Conservation (phyloP, 2,113 vertebrate genomes). For the Tychaedon coryphoeus region DNA sequence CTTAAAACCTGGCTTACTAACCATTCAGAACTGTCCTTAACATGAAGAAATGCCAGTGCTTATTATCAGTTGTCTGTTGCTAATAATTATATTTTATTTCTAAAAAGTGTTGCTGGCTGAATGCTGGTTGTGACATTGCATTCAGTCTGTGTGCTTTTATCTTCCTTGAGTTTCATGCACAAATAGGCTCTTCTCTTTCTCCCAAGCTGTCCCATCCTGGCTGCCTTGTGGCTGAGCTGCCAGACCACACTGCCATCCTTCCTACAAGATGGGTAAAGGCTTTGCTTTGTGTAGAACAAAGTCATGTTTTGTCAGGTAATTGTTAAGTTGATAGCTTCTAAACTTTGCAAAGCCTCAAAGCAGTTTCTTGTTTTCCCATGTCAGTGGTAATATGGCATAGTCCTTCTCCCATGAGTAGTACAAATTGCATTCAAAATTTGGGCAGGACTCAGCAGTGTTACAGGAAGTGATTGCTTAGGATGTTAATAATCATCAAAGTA, state of each 20-base stretch:
- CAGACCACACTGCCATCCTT: background rate
- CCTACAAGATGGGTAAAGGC: background rate
- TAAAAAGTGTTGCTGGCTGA: background rate
- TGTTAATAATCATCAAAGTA: background rate
- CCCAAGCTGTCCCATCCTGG: background rate
- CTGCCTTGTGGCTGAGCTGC: background rate
- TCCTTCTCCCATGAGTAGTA: background rate
- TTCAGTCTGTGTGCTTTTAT: background rate
- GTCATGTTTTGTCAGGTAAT: background rate
- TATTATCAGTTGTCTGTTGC: background rate
- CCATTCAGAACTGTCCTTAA: background rate
- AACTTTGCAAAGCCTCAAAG: background rate
- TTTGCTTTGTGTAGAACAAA: background rate
- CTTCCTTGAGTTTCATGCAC: rapidly evolving
- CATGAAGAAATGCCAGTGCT: background rate
- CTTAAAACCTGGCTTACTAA: background rate
- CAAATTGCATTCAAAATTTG: background rate
- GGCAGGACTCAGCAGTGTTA: background rate
- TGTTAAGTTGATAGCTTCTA: background rate
- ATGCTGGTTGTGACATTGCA: background rate
- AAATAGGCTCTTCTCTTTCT: background rate
- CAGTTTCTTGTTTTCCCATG: background rate
- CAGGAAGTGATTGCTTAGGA: background rate
- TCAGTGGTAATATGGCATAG: background rate
- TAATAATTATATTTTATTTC: background rate